phyloP scores from a whole-genome alignment of 2,113 vertebrate species.

The Ceyx cyanopectus region DNA sequence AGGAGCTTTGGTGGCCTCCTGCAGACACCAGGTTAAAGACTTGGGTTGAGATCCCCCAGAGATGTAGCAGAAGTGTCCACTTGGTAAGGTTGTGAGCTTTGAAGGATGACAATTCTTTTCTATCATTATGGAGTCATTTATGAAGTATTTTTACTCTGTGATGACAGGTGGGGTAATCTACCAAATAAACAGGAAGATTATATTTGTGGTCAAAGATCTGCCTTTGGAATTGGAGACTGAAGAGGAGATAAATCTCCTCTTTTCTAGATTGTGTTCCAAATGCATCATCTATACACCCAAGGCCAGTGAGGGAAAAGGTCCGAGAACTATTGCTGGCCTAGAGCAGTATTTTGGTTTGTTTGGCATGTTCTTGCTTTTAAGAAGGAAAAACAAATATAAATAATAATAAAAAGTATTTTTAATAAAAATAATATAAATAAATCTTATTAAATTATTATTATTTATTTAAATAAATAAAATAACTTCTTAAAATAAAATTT shows the following conservation, averaged over 20 bases:
- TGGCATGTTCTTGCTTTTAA: not conserved
- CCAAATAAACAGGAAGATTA: not conserved
- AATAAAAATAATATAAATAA: too few species aligned
- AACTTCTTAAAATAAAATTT: too few species aligned
- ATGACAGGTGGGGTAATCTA: not conserved
- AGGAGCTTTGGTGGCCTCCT: not conserved
- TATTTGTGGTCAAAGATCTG: not conserved
- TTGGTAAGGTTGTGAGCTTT: not conserved
- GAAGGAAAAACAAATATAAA: not conserved
- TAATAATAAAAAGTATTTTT: not conserved
- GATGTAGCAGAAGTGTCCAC: not conserved
- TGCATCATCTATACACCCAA: not conserved
- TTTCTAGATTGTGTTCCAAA: not conserved
- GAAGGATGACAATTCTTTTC: not conserved
- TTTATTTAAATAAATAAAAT: too few species aligned
- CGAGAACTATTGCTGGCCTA: not conserved
- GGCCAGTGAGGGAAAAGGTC: not conserved
- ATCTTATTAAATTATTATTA: too few species aligned
- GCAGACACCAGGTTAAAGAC: not conserved
- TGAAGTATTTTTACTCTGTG: not conserved
- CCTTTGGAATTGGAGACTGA: not conserved
- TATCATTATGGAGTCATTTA: not conserved
- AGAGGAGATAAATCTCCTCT: not conserved
- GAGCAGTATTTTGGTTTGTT: not conserved
- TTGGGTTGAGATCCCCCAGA: rapidly evolving